Evolutionary conservation across 2,888 invertebrate genomes (phyloP).

Genomic region (Aelia acuminata): DNA sequence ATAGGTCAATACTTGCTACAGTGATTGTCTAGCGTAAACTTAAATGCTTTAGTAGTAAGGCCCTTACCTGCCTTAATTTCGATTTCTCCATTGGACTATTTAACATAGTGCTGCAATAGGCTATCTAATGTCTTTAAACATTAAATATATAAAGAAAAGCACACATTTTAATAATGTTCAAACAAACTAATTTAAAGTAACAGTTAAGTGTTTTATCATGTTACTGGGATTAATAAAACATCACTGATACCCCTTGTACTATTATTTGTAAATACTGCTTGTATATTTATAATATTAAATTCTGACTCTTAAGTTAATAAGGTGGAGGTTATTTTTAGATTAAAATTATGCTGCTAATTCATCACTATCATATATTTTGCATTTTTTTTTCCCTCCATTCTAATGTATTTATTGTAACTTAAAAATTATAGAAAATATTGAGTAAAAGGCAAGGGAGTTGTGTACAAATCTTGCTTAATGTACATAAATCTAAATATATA

Average conservation of each 20-base stretch:
- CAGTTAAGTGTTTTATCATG: neutral
- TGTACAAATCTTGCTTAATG: slow-evolving; percentile 44
- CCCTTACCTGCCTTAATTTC: neutral
- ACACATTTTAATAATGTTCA: neutral
- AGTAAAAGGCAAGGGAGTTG: slow-evolving; percentile 4
- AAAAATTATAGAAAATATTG: slow-evolving; percentile 10
- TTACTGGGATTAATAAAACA: neutral
- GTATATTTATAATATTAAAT: slow-evolving; percentile 7
- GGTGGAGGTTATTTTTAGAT: slow-evolving; percentile 35
- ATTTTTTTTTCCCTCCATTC: neutral
- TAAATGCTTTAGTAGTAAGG: no score
- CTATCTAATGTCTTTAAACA: neutral
- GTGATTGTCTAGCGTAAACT: no score
- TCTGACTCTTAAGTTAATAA: neutral
- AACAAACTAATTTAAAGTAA: neutral
- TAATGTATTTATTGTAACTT: slow-evolving; percentile 44
- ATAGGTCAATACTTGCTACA: no score
- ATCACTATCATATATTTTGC: slow-evolving; percentile 37
- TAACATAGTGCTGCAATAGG: neutral
- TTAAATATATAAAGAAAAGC: neutral
- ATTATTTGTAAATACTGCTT: slow-evolving; percentile 1
- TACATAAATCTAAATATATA: slow-evolving; percentile 39
- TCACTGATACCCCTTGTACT: neutral
- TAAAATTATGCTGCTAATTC: slow-evolving; percentile 36
- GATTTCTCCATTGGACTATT: neutral